Evolutionary conservation across 1,140 invertebrate genomes (phyloP).

Genomic region (Drosophila novamexicana): DNA sequence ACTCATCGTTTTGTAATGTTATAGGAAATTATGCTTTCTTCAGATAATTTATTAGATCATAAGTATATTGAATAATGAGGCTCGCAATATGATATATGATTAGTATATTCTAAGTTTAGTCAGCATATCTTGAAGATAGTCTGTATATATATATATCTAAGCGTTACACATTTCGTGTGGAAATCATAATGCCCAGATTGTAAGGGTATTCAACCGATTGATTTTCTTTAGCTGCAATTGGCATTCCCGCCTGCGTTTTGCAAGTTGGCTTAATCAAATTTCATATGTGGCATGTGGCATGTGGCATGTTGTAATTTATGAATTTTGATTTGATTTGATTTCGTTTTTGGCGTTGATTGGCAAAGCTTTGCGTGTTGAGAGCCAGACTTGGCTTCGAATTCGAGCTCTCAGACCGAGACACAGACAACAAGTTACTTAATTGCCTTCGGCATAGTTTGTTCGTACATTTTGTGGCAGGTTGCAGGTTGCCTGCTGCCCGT

Average conservation of each 20-base stretch:
- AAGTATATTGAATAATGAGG: too few relatives aligned
- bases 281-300: conserved; percentile 44
- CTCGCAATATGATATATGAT: too few relatives aligned
- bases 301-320: conserved; percentile 65
- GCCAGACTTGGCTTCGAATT: background rate
- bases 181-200: too few relatives aligned
- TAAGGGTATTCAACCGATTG: too few relatives aligned
- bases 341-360: conserved; percentile 68
- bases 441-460: conserved; percentile 40
- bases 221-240: conserved; percentile 22
- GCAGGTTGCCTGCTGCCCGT: conserved; percentile 36
- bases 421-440: conserved; percentile 59
- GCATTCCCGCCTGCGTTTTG: conserved; percentile 44
- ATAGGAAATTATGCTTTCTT: too few relatives aligned
- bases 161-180: too few relatives aligned
- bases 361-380: conserved; percentile 42
- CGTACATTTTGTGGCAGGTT: conserved; percentile 18
- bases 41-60: too few relatives aligned
- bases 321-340: conserved; percentile 67
- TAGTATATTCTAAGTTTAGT: too few relatives aligned
- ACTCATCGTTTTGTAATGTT: too few relatives aligned
- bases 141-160: too few relatives aligned
- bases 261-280: conserved; percentile 57
- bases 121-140: too few relatives aligned
- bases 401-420: conserved; percentile 1